Evolutionary conservation across 2,888 invertebrate genomes (phyloP).

Genomic region (Gastrophysa polygoni): DNA sequence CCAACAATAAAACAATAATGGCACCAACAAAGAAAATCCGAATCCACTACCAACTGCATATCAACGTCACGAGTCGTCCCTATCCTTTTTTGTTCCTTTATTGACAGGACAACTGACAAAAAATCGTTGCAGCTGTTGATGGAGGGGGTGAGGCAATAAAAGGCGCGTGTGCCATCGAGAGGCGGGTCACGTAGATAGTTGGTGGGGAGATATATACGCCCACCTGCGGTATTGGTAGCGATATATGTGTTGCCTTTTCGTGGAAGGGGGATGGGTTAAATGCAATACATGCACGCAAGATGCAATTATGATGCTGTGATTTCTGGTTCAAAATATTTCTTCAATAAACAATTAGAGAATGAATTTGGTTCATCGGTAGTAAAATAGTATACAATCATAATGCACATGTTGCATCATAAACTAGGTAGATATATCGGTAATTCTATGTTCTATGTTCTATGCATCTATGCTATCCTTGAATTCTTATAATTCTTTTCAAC

Average conservation of each 20-base stretch:
- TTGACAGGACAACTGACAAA: constrained; percentile 51
- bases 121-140: constrained; percentile 54
- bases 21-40: constrained; percentile 25
- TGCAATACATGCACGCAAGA: too few relatives aligned
- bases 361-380: too few relatives aligned
- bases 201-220: constrained; percentile 30
- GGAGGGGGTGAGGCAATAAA: constrained; percentile 36
- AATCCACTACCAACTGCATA: constrained; percentile 41
- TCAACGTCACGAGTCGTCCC: constrained; percentile 37
- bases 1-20: constrained; percentile 31
- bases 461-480: too few relatives aligned
- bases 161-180: constrained; percentile 42
- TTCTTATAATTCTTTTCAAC: too few relatives aligned
- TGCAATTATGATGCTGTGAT: not conserved
- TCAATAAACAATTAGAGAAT: too few relatives aligned
- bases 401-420: too few relatives aligned
- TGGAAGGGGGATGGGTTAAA: constrained; percentile 2
- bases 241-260: constrained; percentile 21
- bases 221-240: constrained; percentile 33
- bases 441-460: too few relatives aligned
- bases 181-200: constrained; percentile 30
- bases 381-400: too few relatives aligned
- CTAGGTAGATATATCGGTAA: too few relatives aligned
- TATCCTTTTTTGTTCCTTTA: constrained; percentile 44
- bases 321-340: too few relatives aligned